Evolutionary conservation across 2,113 vertebrate genomes (phyloP), one percentile per base, ranked within the genome.

Genomic region (Neodon shergylaensis): DNA sequence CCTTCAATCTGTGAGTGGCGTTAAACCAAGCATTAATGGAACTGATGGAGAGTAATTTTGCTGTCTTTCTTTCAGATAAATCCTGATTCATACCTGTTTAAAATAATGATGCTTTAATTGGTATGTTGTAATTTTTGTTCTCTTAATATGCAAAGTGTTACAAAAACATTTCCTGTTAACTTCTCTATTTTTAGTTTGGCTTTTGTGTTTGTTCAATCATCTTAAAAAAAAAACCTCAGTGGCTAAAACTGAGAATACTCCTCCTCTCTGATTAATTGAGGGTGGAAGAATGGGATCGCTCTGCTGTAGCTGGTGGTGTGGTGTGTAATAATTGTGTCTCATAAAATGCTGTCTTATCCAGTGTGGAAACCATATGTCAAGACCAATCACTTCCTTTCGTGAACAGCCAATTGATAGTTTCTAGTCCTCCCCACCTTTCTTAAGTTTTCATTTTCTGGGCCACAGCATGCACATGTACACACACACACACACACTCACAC

Each of bases 11-110:
- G 77, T 91, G 73, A 85, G 63, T 1, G 94, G 63, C 63, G 31
- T 31, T 79, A 94, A 89, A 44, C 72, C 36, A 93, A 96, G 70
- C 58, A 92, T 85, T 93, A 79, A 61, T 22, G 36, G n/a, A 73
- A 93, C 93, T 68, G 93, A 81, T 52, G 14, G 42, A 78, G 49
- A 79, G 26, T 31, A 3, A 6, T 90, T 88, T 76, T 88, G 66
- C 61, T 90, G 66, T 44, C 47, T 95, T 88, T 93, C 83, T 85
- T 91, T 90, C 54, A 72, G 92, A 83, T 86, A 94, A 76, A 94
- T 89, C 14, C 47, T 84, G 26, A 17, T 16, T 93, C 70, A 21
- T 33, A 74, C 87, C 61, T 93, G 5, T 74, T 93, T 81, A 79
- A 86, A 95, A 91, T 93, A 91, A 83, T 77, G 83, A 78, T 88